Conservation (phyloP, 1,140 invertebrate genomes). For the Macrocentrus cingulum region DNA sequence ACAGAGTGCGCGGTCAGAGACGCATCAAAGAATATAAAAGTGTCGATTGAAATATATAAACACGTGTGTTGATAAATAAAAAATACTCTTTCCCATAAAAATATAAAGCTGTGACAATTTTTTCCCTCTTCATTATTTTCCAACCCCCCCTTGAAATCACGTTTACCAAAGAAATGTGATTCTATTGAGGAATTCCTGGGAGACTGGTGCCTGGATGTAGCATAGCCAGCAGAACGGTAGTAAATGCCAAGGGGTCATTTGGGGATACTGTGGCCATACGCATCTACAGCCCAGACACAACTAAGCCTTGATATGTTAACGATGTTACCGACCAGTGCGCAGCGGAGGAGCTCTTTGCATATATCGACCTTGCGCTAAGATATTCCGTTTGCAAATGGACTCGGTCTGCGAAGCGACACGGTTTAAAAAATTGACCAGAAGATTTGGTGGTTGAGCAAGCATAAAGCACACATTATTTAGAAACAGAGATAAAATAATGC, state of each 20-base stretch:
- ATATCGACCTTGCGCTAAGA: slow-evolving; percentile 8
- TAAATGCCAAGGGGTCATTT: slow-evolving; percentile 40
- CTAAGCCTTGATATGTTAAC: slow-evolving; percentile 46
- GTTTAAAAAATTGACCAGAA: too few relatives aligned
- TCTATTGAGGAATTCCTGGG: slow-evolving; percentile 12
- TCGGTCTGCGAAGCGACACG: too few relatives aligned
- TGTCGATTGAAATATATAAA: too few relatives aligned
- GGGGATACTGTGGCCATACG: slow-evolving; percentile 37
- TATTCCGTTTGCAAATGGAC: slow-evolving; percentile 21
- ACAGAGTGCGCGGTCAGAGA: too few relatives aligned
- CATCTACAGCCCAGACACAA: slow-evolving; percentile 31
- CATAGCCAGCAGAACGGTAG: slow-evolving; percentile 26
- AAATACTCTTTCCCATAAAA: too few relatives aligned
- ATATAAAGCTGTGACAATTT: too few relatives aligned
- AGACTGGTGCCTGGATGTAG: slow-evolving; percentile 20
- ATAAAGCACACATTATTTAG: neutral
- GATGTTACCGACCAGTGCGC: slow-evolving; percentile 41
- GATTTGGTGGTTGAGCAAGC: neutral
- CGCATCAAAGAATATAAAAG: too few relatives aligned
- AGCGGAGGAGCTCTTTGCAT: slow-evolving; percentile 12
- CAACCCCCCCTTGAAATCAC: too few relatives aligned
- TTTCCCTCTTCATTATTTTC: too few relatives aligned
- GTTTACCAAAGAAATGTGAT: slow-evolving; percentile 29
- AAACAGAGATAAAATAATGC: neutral
- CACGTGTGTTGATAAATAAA: too few relatives aligned